phyloP scores from a whole-genome alignment of 2,888 invertebrate genomes.

The Luperina nickerlii region DNA sequence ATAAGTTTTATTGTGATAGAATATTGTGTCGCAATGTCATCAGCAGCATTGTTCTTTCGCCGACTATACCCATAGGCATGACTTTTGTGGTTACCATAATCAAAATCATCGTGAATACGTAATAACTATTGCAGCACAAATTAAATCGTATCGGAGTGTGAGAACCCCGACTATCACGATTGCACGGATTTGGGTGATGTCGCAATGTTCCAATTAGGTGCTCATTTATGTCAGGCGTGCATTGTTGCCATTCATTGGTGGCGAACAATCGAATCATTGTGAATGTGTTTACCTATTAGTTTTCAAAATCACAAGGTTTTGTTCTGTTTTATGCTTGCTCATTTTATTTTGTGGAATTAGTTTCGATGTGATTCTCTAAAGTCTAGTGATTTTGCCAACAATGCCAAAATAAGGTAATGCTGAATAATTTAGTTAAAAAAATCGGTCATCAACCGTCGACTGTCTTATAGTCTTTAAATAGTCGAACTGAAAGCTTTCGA shows the following conservation, averaged over 20 bases:
- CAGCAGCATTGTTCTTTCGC: constrained; percentile 14
- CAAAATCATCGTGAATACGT: constrained; percentile 48
- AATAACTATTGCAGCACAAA: constrained; percentile 65
- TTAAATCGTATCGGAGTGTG: constrained; percentile 70
- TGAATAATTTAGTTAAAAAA: not conserved
- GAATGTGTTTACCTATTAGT: constrained; percentile 77
- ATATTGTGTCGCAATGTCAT: constrained; percentile 13
- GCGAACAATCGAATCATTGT: constrained; percentile 84
- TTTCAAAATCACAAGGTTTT: constrained; percentile 75
- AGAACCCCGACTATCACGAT: constrained; percentile 77
- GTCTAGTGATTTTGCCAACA: constrained; percentile 1
- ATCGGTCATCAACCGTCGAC: not conserved
- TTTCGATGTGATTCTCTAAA: not conserved
- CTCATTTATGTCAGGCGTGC: constrained; percentile 88
- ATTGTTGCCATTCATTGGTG: constrained; percentile 86
- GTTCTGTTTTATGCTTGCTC: constrained; percentile 45
- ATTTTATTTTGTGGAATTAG: constrained; percentile 43
- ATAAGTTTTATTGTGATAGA: not conserved
- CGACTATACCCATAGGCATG: constrained; percentile 12
- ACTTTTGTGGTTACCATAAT: constrained; percentile 25
- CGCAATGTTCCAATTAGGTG: constrained; percentile 89
- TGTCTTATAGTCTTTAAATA: not conserved
- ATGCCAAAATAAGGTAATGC: not conserved
- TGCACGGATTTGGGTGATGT: constrained; percentile 83
- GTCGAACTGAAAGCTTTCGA: not conserved